Evolutionary conservation across 2,797 vertebrate species (phyloP).

Genomic region (Mus caroli): DNA sequence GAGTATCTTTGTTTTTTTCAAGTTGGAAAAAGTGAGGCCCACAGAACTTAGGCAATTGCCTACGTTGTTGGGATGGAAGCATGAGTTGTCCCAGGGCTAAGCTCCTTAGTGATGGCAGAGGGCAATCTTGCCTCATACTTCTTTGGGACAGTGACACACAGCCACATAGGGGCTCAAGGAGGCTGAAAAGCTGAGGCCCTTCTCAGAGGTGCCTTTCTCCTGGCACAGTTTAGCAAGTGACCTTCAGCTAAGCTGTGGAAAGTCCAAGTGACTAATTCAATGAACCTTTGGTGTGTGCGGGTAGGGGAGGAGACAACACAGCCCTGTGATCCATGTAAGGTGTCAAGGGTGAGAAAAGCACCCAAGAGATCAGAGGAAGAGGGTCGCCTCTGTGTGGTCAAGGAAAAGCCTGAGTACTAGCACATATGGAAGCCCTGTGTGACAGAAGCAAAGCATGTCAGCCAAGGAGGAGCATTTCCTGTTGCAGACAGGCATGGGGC

Average conservation of each 20-base stretch:
- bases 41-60: conserved; percentile 65
- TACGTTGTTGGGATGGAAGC: conserved; percentile 12
- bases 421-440: conserved; percentile 77
- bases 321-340: conserved; percentile 9
- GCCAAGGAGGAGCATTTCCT: conserved; percentile 73
- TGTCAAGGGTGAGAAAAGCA: background rate
- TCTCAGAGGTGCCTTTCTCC: background rate
- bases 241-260: conserved; percentile 74
- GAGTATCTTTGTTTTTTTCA: conserved; percentile 76
- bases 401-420: conserved; percentile 12
- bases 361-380: conserved; percentile 35
- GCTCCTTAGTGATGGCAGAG: background rate
- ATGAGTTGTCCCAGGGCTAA: background rate
- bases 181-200: background rate
- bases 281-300: conserved; percentile 47
- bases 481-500: conserved; percentile 63
- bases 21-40: conserved; percentile 77
- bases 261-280: conserved; percentile 77
- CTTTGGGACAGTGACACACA: background rate
- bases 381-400: background rate
- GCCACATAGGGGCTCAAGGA: background rate
- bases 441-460: conserved; percentile 57
- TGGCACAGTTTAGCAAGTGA: conserved; percentile 59
- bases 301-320: background rate
- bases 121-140: background rate